Conservation (phyloP, 1,140 invertebrate species). For the Paramacrobiotus metropolitanus region DNA sequence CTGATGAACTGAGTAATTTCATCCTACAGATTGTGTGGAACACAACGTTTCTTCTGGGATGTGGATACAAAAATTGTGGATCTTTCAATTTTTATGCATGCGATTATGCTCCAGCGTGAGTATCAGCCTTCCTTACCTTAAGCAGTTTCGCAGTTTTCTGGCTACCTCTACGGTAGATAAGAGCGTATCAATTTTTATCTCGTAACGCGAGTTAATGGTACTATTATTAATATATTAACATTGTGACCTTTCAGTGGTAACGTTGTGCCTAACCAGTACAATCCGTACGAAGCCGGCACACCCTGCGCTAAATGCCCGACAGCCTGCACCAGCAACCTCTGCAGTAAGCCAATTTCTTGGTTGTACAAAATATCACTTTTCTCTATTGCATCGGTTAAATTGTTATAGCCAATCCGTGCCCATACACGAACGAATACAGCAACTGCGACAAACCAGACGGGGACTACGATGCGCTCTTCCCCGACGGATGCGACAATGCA, state of each 20-base stretch:
- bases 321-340: neutral
- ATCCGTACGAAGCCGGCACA: neutral
- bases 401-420: neutral
- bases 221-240: no score
- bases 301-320: neutral
- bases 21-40: constrained; percentile 14
- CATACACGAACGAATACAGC: neutral
- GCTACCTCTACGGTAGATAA: no score
- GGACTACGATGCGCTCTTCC: neutral
- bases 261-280: neutral
- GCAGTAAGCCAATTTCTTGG: neutral
- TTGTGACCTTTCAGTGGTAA: no score
- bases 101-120: neutral
- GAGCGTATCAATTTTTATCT: no score
- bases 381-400: no score
- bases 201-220: no score
- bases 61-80: constrained; percentile 10
- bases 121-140: no score
- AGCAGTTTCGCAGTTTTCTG: no score
- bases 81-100: neutral
- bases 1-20: no score
- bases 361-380: no score
- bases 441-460: neutral
- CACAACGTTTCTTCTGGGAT: constrained; percentile 11
- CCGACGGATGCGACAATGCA: neutral